Percentiles rank a stretch among this genome's conserved stretches.
phyloP scores from a whole-genome alignment of 2,797 vertebrate species.

The Acipenser ruthenus region DNA sequence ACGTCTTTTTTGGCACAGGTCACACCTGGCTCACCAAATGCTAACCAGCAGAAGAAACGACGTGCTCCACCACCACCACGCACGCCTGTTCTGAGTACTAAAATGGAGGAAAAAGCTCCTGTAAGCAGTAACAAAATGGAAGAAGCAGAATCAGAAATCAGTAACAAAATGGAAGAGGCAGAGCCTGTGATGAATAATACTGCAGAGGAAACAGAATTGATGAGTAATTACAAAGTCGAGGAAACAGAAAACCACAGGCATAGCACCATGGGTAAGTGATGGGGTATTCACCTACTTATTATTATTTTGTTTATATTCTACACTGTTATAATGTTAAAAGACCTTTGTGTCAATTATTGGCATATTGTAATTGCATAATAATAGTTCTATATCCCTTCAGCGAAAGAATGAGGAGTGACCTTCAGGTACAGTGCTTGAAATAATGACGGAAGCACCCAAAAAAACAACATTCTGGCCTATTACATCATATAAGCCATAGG shows the following conservation, averaged over 20 bases:
- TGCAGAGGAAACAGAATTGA: slow-evolving; percentile 37
- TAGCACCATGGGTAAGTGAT: slow-evolving; percentile 76
- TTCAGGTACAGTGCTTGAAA: no score
- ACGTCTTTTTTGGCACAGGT: slow-evolving; percentile 40
- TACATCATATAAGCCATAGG: no score
- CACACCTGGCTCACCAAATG: slow-evolving; percentile 51
- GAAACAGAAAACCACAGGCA: slow-evolving; percentile 75
- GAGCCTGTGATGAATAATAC: slow-evolving; percentile 21
- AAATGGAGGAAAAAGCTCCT: no score
- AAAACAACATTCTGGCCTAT: no score
- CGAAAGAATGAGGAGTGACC: no score
- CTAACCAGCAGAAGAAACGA: slow-evolving; percentile 78
- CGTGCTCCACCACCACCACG: slow-evolving; percentile 77
- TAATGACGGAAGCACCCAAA: no score
- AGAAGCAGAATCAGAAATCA: background rate
- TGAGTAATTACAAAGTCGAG: slow-evolving; percentile 63
- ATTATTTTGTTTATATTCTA: background rate
- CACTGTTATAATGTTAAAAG: no score
- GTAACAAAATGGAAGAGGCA: background rate
- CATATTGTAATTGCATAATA: no score
- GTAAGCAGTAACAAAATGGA: background rate
- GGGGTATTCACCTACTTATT: background rate
- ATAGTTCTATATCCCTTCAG: no score
- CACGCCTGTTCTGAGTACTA: slow-evolving; percentile 31
- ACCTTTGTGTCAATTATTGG: no score